These are phyloP conservation scores for Dicrurus megarhynchus DNA, from an alignment of 2,113 vertebrate species.

Conservation along the genomic window DNA sequence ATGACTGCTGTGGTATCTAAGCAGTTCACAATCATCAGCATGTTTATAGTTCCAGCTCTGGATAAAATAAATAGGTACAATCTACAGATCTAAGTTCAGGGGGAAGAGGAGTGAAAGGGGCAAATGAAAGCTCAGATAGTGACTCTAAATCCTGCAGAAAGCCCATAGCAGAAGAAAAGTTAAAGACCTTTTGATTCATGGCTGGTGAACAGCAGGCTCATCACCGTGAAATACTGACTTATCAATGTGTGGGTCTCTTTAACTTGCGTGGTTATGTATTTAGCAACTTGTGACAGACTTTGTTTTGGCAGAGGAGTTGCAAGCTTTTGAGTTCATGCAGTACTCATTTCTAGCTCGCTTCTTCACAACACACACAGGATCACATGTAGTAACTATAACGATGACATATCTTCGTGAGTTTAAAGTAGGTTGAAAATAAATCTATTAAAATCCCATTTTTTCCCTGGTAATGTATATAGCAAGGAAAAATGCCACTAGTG, in stretches of 20 bases:
- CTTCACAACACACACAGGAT: background rate
- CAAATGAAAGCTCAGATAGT: background rate
- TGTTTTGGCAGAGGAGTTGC: background rate
- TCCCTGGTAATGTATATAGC: background rate
- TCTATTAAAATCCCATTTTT: background rate
- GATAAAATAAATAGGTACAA: background rate
- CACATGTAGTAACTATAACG: background rate
- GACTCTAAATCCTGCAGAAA: background rate
- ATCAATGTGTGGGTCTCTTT: background rate
- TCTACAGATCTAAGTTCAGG: background rate
- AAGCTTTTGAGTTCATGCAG: constrained; percentile 1
- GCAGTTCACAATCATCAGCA: background rate
- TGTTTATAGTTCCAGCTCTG: background rate
- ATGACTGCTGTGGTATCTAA: background rate
- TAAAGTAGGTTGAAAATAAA: constrained; percentile 16
- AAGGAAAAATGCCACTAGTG: background rate
- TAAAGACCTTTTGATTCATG: background rate
- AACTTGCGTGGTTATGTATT: background rate
- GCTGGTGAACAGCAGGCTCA: background rate
- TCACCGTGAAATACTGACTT: background rate
- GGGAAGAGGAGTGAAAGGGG: background rate
- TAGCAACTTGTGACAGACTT: constrained; percentile 31
- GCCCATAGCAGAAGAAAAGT: background rate
- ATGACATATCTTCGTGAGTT: background rate
- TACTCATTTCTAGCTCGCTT: background rate